A percentile compares a stretch with the other conserved stretches of the same genome.
Conservation (phyloP, 1,140 invertebrate species). For the Cyclina sinensis region DNA sequence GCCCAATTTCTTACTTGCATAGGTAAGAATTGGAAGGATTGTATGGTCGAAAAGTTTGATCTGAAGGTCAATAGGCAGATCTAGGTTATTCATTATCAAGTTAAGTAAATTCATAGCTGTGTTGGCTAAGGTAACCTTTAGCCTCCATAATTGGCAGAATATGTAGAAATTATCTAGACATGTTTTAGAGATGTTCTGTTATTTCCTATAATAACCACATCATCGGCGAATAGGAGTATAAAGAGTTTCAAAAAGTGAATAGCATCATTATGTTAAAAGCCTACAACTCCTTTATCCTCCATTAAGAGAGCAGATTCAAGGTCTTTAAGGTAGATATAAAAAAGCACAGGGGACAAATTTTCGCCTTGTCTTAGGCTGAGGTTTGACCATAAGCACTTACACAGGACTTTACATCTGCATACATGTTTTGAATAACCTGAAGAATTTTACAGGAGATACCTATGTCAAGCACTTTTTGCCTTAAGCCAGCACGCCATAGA, state of each 20-base stretch:
- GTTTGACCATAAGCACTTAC: neutral
- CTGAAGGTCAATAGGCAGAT: conserved; percentile 6
- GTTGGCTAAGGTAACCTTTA: neutral
- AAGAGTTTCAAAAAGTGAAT: conserved; percentile 1
- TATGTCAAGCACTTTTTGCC: neutral
- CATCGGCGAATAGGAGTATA: no score
- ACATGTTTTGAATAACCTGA: conserved; percentile 9
- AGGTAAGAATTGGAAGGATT: conserved; percentile 18
- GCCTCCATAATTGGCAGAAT: conserved; percentile 18
- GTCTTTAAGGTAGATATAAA: conserved; percentile 34
- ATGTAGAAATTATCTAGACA: neutral
- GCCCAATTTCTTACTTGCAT: neutral
- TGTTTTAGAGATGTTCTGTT: neutral
- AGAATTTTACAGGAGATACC: no score
- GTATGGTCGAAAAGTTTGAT: conserved; percentile 31
- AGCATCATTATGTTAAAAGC: neutral
- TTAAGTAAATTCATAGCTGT: conserved; percentile 18
- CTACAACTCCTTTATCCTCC: no score
- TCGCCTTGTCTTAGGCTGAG: no score
- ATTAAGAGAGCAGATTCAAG: neutral
- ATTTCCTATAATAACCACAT: neutral
- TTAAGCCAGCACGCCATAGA: neutral
- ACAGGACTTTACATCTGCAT: conserved; percentile 14
- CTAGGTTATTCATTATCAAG: neutral
- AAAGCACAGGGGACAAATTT: neutral